These are phyloP conservation scores for Lepidostoma basale DNA, from an alignment of 1,140 invertebrate species.

Conservation along the genomic window DNA sequence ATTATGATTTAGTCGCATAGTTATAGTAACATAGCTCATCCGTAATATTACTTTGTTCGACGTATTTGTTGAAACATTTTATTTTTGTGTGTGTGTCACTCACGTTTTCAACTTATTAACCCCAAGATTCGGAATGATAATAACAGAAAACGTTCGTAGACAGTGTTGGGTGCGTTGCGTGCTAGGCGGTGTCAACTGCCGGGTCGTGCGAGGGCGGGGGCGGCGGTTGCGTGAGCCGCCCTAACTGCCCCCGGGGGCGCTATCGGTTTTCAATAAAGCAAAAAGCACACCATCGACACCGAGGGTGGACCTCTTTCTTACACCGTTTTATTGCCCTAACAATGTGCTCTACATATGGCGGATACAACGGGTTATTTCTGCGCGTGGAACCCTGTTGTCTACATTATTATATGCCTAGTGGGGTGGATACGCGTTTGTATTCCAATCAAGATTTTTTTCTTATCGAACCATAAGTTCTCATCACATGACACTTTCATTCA, in stretches of 20 bases:
- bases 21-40: no score
- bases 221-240: slow-evolving; percentile 19
- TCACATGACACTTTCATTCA: no score
- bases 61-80: no score
- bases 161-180: slow-evolving; percentile 24
- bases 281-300: slow-evolving; percentile 29
- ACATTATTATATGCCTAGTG: no score
- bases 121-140: background rate
- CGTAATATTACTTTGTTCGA: no score
- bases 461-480: no score
- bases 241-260: slow-evolving; percentile 38
- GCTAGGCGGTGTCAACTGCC: slow-evolving; percentile 21
- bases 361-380: no score
- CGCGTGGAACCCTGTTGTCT: no score
- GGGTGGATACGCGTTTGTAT: no score
- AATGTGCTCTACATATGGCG: background rate
- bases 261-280: slow-evolving; percentile 43
- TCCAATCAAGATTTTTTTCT: no score
- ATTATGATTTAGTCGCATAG: no score
- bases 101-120: background rate
- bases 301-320: slow-evolving; percentile 21
- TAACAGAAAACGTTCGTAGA: slow-evolving; percentile 1
- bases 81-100: no score
- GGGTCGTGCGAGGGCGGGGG: background rate
- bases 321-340: slow-evolving; percentile 28